Base-by-base conservation (phyloP, 2,888 invertebrate species). In the Melanophora roralis region DNA sequence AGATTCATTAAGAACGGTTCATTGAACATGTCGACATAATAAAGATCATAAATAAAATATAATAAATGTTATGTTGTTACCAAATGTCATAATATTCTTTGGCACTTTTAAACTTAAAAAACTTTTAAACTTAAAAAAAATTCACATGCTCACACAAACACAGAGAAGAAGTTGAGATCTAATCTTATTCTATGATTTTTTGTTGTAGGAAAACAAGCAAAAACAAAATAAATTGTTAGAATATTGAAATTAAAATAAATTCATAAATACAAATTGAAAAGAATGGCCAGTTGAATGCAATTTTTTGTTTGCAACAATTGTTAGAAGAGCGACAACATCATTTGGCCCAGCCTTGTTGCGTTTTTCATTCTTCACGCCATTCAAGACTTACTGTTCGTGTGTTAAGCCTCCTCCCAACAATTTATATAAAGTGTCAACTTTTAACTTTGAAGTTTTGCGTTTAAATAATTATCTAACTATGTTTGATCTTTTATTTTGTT, bases 251-350 rank as follows among this genome's bases (percentile, higher is more conserved):
- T 36, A 14, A 36, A 76, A 40, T 6, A 59, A 32, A 34, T 47
- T 32, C 53, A 51, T 27, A 27, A 5, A 27, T n/a, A n/a, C n/a
- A 27, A 27, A 27, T 27, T 27, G 27, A 21, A 51, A 14, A 47
- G 64, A 75, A 55, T 80, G 79, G 75, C 75, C 75, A 72, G 47
- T 75, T 68, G 57, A 72, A 64, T 72, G 71, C 55, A 69, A 65
- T 69, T 59, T 51, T 73, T 23, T 23, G 19, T 34, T 32, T 49
- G 40, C 49, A 68, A 62, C 62, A 36, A 64, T 79, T 64, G 68
- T 32, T 62, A 19, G 67, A 75, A 79, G 74, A 75, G 40, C 45
- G 5, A 40, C 43, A 27, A 21, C 49, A 45, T 27, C 45, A 38
- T 57, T 73, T 38, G 53, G 62, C 23, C 67, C 49, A 59, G 67